phyloP scores from a whole-genome alignment of 2,888 invertebrate species.

The Geophilus truncorum region DNA sequence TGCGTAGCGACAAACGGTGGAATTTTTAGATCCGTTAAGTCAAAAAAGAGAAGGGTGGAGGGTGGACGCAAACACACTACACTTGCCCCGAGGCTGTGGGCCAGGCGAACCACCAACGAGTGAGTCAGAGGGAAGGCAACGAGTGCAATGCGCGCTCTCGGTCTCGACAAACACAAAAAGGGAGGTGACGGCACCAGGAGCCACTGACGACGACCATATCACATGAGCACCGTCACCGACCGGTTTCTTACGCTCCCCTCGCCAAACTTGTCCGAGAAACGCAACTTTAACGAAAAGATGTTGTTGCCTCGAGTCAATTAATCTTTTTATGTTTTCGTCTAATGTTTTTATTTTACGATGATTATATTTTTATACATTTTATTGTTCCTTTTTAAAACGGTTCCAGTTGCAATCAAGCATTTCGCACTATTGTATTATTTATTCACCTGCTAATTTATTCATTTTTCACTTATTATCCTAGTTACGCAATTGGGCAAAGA shows the following conservation, averaged over 20 bases:
- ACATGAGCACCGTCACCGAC: background rate
- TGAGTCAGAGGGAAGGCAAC: background rate
- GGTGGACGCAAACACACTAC: background rate
- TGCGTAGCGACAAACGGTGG: background rate
- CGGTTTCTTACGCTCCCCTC: background rate
- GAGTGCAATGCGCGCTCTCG: background rate
- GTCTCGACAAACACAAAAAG: background rate
- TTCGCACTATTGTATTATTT: background rate
- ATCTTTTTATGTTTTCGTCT: background rate
- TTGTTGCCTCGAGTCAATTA: background rate
- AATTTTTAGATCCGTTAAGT: conserved; percentile 5
- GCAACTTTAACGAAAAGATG: background rate
- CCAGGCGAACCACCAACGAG: conserved; percentile 4
- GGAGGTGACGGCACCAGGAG: background rate
- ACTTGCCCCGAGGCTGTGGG: conserved; percentile 4
- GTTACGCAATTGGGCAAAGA: background rate
- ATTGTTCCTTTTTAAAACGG: background rate
- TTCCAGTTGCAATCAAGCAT: background rate
- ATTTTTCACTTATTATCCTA: background rate
- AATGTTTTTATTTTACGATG: background rate
- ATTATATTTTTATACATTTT: background rate
- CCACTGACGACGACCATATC: background rate
- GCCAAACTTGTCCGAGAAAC: background rate
- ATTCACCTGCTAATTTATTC: background rate
- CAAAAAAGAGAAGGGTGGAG: background rate